Conservation (phyloP, 2,797 vertebrate species). For the Hozukius guyotensis region DNA sequence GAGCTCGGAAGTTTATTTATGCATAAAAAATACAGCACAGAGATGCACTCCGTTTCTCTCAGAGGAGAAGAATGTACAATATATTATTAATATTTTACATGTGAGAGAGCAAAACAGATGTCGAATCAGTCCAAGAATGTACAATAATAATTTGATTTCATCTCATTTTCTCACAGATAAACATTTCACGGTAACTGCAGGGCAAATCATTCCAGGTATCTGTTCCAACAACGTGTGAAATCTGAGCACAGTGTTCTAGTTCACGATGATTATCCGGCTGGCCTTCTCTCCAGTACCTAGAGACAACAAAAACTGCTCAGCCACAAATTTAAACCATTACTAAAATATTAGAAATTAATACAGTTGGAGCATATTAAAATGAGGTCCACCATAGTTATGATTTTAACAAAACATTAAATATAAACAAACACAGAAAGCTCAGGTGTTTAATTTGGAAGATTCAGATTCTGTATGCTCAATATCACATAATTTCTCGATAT, state of each 20-base stretch:
- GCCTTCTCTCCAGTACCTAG: rapidly evolving
- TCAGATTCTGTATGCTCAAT: background rate
- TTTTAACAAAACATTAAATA: background rate
- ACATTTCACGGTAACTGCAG: rapidly evolving
- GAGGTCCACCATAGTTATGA: background rate
- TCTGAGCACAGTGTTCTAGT: rapidly evolving
- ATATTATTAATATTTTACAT: background rate
- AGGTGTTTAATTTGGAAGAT: background rate
- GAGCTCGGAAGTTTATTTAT: background rate
- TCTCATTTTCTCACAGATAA: background rate
- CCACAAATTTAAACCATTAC: background rate
- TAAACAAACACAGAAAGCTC: background rate
- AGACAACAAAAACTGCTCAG: background rate
- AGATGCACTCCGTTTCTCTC: background rate
- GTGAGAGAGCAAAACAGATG: background rate
- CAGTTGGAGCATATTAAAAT: background rate
- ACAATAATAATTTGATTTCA: background rate
- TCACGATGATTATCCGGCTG: background rate
- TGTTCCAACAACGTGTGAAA: rapidly evolving
- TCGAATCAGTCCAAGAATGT: background rate
- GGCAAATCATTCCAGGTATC: background rate
- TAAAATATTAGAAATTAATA: background rate
- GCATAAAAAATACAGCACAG: background rate
- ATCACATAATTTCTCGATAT: background rate
- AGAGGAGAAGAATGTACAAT: background rate